These are phyloP conservation scores for Corythaeola cristata DNA, from an alignment of 2,113 vertebrate genomes.

Conservation along the genomic window DNA sequence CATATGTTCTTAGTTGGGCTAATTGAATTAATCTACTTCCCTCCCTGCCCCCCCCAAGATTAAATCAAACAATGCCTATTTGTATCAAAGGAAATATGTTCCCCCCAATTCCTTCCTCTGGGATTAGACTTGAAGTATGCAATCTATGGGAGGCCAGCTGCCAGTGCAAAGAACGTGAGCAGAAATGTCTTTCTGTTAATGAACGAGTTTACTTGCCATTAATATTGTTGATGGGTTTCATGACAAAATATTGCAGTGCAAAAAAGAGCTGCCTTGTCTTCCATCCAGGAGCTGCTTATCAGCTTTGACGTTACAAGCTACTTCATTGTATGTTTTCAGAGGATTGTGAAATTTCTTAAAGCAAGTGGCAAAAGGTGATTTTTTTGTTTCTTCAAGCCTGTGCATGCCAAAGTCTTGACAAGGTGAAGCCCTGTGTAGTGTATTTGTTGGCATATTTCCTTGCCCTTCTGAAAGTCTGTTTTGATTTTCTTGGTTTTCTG, in stretches of 20 bases:
- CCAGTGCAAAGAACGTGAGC: not conserved
- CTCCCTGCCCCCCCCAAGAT: not conserved
- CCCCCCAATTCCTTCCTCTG: not conserved
- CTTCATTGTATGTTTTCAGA: conserved; percentile 31
- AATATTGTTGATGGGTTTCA: conserved; percentile 27
- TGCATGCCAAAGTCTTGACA: conserved; percentile 70
- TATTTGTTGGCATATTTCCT: conserved; percentile 66
- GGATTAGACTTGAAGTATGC: not conserved
- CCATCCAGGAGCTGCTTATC: conserved; percentile 40
- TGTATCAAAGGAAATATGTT: not conserved
- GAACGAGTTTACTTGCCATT: not conserved
- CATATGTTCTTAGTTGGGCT: not conserved
- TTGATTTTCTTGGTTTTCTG: conserved; percentile 60
- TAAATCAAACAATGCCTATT: not conserved
- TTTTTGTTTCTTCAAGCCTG: conserved; percentile 50
- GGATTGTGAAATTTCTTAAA: conserved; percentile 58
- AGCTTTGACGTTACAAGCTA: conserved; percentile 55
- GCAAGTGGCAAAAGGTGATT: conserved; percentile 71
- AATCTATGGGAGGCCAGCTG: not conserved
- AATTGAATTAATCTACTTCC: not conserved
- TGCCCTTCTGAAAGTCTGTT: conserved; percentile 65
- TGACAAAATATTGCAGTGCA: conserved; percentile 3
- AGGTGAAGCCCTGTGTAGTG: conserved; percentile 66
- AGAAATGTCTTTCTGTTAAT: not conserved
- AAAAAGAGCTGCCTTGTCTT: conserved; percentile 3